Evolutionary conservation across 2,888 invertebrate species (phyloP).

Genomic region (Lobophora halterata): DNA sequence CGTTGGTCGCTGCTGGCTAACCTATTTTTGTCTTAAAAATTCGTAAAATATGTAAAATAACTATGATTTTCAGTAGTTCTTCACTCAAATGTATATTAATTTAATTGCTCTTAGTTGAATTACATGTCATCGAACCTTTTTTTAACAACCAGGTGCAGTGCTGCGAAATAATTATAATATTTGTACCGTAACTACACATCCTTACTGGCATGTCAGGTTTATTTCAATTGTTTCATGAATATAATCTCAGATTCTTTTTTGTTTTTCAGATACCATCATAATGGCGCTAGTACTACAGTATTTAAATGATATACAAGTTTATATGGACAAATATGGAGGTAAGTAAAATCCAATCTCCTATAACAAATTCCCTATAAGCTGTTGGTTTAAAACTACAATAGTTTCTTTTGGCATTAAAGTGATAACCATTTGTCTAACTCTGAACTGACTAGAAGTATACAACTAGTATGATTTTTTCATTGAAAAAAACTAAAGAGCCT

Average conservation of each 20-base stretch:
- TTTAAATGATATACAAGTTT: constrained; percentile 88
- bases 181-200: constrained; percentile 14
- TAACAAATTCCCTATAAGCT: neutral
- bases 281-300: constrained; percentile 92
- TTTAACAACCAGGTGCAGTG: constrained; percentile 6
- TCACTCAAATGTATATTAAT: constrained; percentile 4
- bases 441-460: too few relatives aligned
- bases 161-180: neutral
- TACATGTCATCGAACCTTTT: neutral
- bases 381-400: too few relatives aligned
- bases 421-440: too few relatives aligned
- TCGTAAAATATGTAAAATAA: constrained; percentile 10
- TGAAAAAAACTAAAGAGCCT: too few relatives aligned
- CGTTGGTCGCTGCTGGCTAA: constrained; percentile 15
- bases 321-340: constrained; percentile 93
- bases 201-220: constrained; percentile 28
- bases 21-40: constrained; percentile 15
- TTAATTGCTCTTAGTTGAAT: constrained; percentile 2
- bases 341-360: constrained; percentile 53
- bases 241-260: constrained; percentile 15
- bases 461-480: too few relatives aligned
- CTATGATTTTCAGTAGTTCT: neutral
- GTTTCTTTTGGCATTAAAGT: too few relatives aligned
- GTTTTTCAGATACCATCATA: constrained; percentile 42
- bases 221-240: constrained; percentile 38